Base-by-base conservation (phyloP, 2,797 vertebrate genomes). In the Menidia menidia region DNA sequence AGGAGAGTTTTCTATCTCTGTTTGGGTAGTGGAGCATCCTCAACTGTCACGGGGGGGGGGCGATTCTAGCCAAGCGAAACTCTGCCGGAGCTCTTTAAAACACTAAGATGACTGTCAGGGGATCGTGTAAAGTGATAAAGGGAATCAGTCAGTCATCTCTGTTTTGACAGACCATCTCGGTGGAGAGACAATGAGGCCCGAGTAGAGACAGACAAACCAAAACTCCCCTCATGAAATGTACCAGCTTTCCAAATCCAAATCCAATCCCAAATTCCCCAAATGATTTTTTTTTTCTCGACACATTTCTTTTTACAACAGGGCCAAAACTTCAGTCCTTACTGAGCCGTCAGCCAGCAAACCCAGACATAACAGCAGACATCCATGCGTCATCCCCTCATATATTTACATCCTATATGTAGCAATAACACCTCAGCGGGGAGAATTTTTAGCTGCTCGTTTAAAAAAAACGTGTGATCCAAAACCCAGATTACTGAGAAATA, bases 231-330 rank as follows among this genome's bases (percentile, higher is more conserved):
- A 31, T 31, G 25, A 25, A 16, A 35, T 8, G 4, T 33, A 8
- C 60, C 50, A 60, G 6, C n/a, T 44, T n/a, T n/a, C n/a, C n/a
- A n/a, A n/a, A n/a, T n/a, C n/a, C 12, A 1, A 14, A 15, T 55
- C 25, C 51, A 55, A 80, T 78, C 64, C 67, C n/a, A 50, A 43
- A 62, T 50, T 62, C 48, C 76, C 78, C 76, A 31, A 7, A 74
- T 74, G 15, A 33, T 30, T 48, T 58, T 47, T 15, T 59, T 56
- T 81, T 57, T 39, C 51, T 64, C 61, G 60, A 42, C 51, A 42
- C 51, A 64, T 42, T 53, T 62, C 72, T 68, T 55, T 70, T 16
- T 61, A 43, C 48, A 64, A 35, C 3, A 9, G 16, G 62, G 16
- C 31, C 32, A 32, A 63, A 65, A 72, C 60, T 58, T 61, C 43